Percentiles rank a stretch among this genome's conserved stretches.
Conservation (phyloP, 2,797 vertebrate genomes). For the Pipistrellus nathusii region DNA sequence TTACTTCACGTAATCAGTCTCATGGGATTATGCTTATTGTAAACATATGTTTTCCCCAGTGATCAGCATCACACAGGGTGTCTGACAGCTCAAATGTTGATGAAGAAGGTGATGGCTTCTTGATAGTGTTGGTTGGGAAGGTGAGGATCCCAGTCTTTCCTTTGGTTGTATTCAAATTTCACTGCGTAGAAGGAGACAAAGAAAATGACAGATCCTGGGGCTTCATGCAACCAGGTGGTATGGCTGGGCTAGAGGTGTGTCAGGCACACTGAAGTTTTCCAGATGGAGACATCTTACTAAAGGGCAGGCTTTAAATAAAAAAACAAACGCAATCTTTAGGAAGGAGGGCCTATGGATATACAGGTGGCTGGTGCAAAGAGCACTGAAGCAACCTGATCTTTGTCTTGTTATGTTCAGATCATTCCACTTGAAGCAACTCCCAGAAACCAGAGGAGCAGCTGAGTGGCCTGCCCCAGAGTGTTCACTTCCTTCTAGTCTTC, state of each 20-base stretch:
- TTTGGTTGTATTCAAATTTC: not conserved
- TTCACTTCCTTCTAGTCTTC: not conserved
- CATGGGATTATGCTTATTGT: constrained; percentile 79
- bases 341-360: accelerated
- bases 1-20: constrained; percentile 78
- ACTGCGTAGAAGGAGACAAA: not conserved
- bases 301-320: not conserved
- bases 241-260: not conserved
- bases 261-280: not conserved
- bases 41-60: constrained; percentile 70
- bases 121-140: constrained; percentile 69
- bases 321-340: not conserved
- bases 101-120: constrained; percentile 72
- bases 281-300: not conserved
- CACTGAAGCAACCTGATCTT: not conserved
- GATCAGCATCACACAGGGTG: constrained; percentile 66
- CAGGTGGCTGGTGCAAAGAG: not conserved
- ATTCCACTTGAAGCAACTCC: not conserved
- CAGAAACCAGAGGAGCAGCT: not conserved
- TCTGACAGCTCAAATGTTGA: constrained; percentile 74
- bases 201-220: not conserved
- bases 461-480: not conserved
- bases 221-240: not conserved
- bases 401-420: not conserved
- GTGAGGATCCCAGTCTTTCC: not conserved